phyloP scores from a whole-genome alignment of 2,888 invertebrate genomes.

The Autographa pulchrina region DNA sequence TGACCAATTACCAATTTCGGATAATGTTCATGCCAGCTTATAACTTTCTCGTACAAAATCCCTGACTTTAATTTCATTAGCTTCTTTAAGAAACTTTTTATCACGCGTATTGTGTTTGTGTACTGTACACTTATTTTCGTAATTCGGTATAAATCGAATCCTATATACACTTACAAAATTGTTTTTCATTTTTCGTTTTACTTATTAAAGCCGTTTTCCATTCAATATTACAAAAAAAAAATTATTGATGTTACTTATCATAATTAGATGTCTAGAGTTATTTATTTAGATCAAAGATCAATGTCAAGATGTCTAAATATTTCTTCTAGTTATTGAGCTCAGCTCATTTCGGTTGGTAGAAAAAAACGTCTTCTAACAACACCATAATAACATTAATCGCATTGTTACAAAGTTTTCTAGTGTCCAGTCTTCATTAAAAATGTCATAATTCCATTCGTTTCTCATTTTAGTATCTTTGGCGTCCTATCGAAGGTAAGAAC shows the following conservation, averaged over 20 bases:
- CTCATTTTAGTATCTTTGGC: neutral
- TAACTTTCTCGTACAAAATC: neutral
- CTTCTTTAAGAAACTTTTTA: neutral
- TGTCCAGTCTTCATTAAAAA: no score
- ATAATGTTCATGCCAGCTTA: neutral
- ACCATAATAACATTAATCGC: no score
- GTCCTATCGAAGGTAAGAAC: no score
- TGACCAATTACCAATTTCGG: neutral
- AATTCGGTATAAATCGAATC: neutral
- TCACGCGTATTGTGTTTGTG: neutral
- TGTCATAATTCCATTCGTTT: neutral
- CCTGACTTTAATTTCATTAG: neutral
- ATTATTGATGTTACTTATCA: neutral
- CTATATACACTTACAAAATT: neutral
- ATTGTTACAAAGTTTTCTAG: no score
- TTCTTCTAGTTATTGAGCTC: no score
- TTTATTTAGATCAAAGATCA: no score
- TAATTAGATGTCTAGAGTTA: neutral
- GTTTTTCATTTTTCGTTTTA: neutral
- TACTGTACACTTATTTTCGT: neutral
- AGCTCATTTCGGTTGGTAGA: no score
- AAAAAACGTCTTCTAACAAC: no score
- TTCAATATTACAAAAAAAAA: neutral
- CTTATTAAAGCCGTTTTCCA: constrained; percentile 4
- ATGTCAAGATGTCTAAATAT: no score